These are phyloP conservation scores for Crocuta crocuta DNA, from an alignment of 2,113 vertebrate genomes.

Conservation along the genomic window DNA sequence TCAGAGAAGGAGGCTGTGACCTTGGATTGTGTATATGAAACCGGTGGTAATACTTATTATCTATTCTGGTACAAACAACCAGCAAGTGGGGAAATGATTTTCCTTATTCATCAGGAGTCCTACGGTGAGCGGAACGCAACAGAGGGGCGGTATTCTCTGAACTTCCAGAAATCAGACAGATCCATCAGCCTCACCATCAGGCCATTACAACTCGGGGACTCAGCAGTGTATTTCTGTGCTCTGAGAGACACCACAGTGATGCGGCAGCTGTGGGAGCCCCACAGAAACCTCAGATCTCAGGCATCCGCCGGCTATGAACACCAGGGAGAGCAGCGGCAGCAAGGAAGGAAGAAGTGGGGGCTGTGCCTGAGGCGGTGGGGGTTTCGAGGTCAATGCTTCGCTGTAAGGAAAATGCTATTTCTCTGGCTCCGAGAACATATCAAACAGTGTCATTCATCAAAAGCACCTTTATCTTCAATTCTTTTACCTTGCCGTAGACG, in stretches of 20 bases:
- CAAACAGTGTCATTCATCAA: background rate
- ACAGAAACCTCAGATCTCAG: slow-evolving; percentile 35
- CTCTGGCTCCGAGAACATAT: background rate
- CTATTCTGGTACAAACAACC: slow-evolving; percentile 70
- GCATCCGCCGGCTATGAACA: background rate
- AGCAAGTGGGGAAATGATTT: background rate
- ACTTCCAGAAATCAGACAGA: background rate
- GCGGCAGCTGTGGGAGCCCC: background rate
- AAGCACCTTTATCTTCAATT: background rate
- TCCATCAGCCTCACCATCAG: slow-evolving; percentile 47
- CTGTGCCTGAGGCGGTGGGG: background rate
- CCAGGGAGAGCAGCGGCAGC: background rate
- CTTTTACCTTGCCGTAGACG: background rate
- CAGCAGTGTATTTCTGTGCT: slow-evolving; percentile 67
- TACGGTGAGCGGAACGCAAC: background rate
- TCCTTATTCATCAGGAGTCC: background rate
- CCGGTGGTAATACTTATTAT: background rate
- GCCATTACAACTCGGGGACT: background rate
- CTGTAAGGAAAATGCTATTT: background rate
- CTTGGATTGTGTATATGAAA: background rate
- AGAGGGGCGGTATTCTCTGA: background rate
- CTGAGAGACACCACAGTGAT: slow-evolving; percentile 42
- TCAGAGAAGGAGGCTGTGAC: background rate
- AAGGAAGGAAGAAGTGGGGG: background rate
- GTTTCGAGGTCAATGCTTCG: background rate